Evolutionary conservation across 2,888 invertebrate species (phyloP), one percentile per base, ranked within the genome.

Genomic region (Drosophila falleni): DNA sequence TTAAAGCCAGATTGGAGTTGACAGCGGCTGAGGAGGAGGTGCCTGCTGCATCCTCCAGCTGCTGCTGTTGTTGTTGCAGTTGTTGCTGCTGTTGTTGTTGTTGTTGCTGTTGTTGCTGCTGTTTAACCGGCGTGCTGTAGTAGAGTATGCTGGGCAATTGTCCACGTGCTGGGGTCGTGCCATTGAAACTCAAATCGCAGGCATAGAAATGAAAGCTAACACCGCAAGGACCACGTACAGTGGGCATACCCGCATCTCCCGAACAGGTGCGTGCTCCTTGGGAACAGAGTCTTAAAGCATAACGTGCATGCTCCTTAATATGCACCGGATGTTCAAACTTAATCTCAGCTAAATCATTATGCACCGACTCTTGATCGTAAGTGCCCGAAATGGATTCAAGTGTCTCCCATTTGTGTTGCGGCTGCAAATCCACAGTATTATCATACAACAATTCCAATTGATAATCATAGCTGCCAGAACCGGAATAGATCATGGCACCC

Each of bases 71-170:
- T 29, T 29, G 70, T 5, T 51, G 70, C 0, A 55, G 62, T 0
- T 47, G 70, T 0, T 68, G 60, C 1, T 60, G 65, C 0, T 55
- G 55, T 0, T 61, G 72, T 0, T 74, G 62, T 0, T 74, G 71
- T 0, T 68, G 73, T 0, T 63, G 77, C 0, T 77, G 75, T 1
- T 68, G 76, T 2, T 77, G 78, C 44, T 93, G 92, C 46, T 78
- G 89, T 41, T 92, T 93, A 1, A 92, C 67, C 1, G 93, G 92
- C 13, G 92, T 91, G 61, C 93, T 93, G 47, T 92, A 93, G 91
- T 99, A 99, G 15, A 99, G 94, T 51, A 99, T 94, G 89, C 97
- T 96, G 0, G 99, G 99, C 89, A 99, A 95, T 93, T 99, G 99
- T 10, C 99, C 99, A 59, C 99, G 94, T 0, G 97, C 96, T 73